Evolutionary conservation across 2,888 invertebrate genomes (phyloP).

Genomic region (Cheilosia scutellata): DNA sequence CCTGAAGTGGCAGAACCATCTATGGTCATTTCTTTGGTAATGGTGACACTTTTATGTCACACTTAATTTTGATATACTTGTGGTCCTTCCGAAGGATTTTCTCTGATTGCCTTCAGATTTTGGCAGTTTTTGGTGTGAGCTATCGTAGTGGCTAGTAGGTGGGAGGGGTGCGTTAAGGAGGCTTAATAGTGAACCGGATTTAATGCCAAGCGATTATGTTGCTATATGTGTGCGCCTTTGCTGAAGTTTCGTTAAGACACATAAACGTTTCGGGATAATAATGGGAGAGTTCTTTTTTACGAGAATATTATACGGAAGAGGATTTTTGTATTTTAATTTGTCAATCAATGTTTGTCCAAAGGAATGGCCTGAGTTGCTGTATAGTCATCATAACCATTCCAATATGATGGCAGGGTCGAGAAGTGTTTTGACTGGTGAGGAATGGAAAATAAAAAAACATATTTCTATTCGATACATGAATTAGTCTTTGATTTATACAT

Average conservation of each 20-base stretch:
- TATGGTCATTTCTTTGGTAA: slow-evolving; percentile 55
- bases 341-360: slow-evolving; percentile 23
- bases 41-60: slow-evolving; percentile 73
- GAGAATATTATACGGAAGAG: slow-evolving; percentile 62
- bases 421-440: not conserved
- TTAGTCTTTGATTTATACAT: no score
- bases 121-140: slow-evolving; percentile 44
- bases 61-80: slow-evolving; percentile 75
- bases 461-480: no score
- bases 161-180: slow-evolving; percentile 3
- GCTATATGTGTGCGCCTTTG: slow-evolving; percentile 59
- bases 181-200: slow-evolving; percentile 56
- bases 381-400: slow-evolving; percentile 36
- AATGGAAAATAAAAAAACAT: no score
- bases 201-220: slow-evolving; percentile 68
- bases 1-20: slow-evolving; percentile 48
- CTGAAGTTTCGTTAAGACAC: slow-evolving; percentile 56
- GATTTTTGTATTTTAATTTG: slow-evolving; percentile 69
- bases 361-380: not conserved
- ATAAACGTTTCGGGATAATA: slow-evolving; percentile 61
- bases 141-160: not conserved
- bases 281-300: slow-evolving; percentile 56
- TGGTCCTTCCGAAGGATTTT: slow-evolving; percentile 66
- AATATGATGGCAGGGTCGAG: not conserved
- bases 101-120: slow-evolving; percentile 67